These are phyloP conservation scores for Pardalotus punctatus DNA, from an alignment of 2,113 vertebrate species.

Conservation along the genomic window DNA sequence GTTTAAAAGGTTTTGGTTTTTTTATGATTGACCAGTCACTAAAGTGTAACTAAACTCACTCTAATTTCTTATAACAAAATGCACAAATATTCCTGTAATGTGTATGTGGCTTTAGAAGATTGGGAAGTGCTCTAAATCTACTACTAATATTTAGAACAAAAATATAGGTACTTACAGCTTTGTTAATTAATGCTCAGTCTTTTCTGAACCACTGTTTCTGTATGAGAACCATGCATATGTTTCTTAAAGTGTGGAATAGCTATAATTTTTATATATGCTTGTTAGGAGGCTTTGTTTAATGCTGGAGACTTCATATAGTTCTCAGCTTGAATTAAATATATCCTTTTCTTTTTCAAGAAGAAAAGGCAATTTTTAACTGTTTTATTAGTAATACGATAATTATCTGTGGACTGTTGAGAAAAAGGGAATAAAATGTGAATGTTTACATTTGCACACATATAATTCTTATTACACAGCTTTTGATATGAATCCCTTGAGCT, in stretches of 20 bases:
- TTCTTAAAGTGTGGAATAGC: background rate
- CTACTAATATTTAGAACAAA: background rate
- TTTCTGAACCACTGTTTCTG: background rate
- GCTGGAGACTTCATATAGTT: background rate
- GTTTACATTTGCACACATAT: conserved; percentile 25
- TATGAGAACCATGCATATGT: background rate
- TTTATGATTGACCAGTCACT: background rate
- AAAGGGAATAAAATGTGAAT: background rate
- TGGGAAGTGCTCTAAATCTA: background rate
- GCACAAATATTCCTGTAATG: background rate
- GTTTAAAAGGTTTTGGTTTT: background rate
- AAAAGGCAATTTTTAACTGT: background rate
- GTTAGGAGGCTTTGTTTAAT: background rate
- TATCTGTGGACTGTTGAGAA: conserved; percentile 11
- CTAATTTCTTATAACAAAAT: background rate
- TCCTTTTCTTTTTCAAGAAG: conserved; percentile 1
- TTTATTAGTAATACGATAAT: conserved; percentile 8
- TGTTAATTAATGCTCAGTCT: background rate
- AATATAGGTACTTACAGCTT: background rate
- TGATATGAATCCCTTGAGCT: conserved; percentile 33
- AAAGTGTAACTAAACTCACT: background rate
- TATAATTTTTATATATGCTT: conserved; percentile 6
- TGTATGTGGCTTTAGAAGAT: background rate
- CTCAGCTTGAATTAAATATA: background rate
- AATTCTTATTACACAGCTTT: conserved; percentile 16